A percentile compares a stretch with the other conserved stretches of the same genome.
These are phyloP conservation scores for Amyelois transitella DNA, from an alignment of 1,140 invertebrate species.

Conservation along the genomic window DNA sequence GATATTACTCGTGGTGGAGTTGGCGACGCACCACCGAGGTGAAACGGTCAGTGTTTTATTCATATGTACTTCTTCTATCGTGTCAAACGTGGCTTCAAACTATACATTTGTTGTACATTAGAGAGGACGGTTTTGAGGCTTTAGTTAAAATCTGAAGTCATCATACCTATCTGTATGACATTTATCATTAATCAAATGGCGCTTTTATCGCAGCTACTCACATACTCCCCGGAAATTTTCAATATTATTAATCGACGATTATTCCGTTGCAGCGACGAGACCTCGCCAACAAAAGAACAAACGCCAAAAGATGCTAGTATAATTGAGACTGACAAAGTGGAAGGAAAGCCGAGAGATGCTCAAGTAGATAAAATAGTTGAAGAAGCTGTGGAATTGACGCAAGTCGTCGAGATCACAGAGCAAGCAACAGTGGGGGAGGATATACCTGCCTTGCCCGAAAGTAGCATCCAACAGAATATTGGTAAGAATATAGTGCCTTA, in stretches of 20 bases:
- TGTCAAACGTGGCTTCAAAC: no score
- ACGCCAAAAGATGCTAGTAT: conserved; percentile 23
- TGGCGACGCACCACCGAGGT: conserved; percentile 72
- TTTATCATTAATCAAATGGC: no score
- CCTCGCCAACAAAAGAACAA: conserved; percentile 40
- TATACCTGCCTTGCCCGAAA: background rate
- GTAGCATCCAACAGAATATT: background rate
- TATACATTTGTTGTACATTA: no score
- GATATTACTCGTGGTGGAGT: conserved; percentile 85
- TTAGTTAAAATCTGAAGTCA: no score
- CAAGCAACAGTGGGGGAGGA: background rate
- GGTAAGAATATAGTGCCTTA: background rate
- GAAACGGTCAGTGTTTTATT: conserved; percentile 31
- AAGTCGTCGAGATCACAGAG: background rate
- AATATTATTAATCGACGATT: background rate
- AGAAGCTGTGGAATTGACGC: background rate
- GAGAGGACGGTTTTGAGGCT: no score
- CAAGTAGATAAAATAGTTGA: background rate
- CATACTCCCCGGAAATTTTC: background rate
- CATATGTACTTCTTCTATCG: no score
- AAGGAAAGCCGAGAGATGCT: conserved; percentile 14
- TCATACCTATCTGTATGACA: no score
- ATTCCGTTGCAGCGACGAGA: conserved; percentile 33
- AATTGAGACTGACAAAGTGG: conserved; percentile 20
- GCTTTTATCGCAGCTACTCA: no score